Percentiles rank a stretch among this genome's conserved stretches.
phyloP scores from a whole-genome alignment of 53 echinoderm and acorn worm species.

The Patiria pectinifera region DNA sequence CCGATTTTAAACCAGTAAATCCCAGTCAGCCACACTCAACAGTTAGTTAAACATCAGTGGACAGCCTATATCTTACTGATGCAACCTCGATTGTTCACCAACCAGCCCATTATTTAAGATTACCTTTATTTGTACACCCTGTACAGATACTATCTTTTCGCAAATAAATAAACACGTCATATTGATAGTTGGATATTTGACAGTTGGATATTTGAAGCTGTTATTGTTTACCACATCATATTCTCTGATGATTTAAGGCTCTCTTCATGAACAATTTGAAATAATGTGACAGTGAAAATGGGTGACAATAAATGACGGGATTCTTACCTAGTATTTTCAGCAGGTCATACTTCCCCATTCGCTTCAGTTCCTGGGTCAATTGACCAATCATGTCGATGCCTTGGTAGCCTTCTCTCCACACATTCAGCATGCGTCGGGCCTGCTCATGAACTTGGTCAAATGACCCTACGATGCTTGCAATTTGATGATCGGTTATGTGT shows the following conservation, averaged over 20 bases:
- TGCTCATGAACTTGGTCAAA: background rate
- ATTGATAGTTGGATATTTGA: background rate
- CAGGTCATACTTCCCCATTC: background rate
- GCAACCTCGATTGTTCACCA: no score
- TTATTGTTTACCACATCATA: background rate
- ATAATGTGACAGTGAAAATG: background rate
- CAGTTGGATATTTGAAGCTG: background rate
- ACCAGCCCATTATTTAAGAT: no score
- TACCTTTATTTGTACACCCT: no score
- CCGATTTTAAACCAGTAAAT: no score
- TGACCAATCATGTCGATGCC: background rate
- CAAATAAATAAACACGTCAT: no score
- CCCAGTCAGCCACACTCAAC: no score
- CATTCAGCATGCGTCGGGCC: background rate
- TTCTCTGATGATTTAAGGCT: background rate
- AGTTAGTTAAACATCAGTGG: no score
- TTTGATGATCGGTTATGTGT: background rate
- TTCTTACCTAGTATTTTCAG: background rate
- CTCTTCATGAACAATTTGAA: no score
- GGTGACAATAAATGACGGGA: background rate
- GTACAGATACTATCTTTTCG: no score
- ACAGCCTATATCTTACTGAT: no score
- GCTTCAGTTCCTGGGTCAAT: background rate
- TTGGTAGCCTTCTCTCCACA: background rate
- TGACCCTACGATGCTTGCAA: no score